A percentile compares a stretch with the other conserved stretches of the same genome.
These are phyloP conservation scores for Ciconia boyciana DNA, from an alignment of 2,113 vertebrate genomes.

Conservation along the genomic window DNA sequence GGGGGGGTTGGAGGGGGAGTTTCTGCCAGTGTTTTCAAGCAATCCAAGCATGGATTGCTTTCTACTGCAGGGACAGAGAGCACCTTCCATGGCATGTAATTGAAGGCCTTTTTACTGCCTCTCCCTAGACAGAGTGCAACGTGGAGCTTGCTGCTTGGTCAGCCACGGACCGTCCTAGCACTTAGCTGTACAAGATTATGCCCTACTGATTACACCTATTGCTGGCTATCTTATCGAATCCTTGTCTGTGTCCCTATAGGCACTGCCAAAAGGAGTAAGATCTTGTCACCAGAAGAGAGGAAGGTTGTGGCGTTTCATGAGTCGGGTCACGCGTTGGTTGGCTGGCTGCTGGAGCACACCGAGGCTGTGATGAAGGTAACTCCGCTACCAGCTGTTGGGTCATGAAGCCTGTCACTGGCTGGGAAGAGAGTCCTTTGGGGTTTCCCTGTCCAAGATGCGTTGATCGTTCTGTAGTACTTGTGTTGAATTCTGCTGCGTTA, in stretches of 20 bases:
- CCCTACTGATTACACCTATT: background rate
- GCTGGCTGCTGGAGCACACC: slow-evolving; percentile 96
- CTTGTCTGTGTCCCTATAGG: slow-evolving; percentile 65
- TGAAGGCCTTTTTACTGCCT: background rate
- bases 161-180: background rate
- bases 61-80: background rate
- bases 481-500: background rate
- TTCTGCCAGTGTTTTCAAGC: background rate
- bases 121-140: background rate
- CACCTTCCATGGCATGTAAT: background rate
- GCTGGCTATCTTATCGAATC: accelerated
- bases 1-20: background rate
- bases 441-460: background rate
- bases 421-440: background rate
- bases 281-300: slow-evolving; percentile 92
- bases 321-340: slow-evolving; percentile 90
- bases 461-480: background rate
- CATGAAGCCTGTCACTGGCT: too few species aligned
- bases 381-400: accelerated
- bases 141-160: background rate
- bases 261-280: slow-evolving; percentile 91
- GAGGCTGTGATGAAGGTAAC: slow-evolving; percentile 95
- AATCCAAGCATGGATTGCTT: background rate
- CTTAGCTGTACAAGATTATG: background rate
- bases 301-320: slow-evolving; percentile 92